A percentile compares a stretch with the other conserved stretches of the same genome.
Evolutionary conservation across 2,888 invertebrate genomes (phyloP).

Genomic region (Trissolcus japonicus): DNA sequence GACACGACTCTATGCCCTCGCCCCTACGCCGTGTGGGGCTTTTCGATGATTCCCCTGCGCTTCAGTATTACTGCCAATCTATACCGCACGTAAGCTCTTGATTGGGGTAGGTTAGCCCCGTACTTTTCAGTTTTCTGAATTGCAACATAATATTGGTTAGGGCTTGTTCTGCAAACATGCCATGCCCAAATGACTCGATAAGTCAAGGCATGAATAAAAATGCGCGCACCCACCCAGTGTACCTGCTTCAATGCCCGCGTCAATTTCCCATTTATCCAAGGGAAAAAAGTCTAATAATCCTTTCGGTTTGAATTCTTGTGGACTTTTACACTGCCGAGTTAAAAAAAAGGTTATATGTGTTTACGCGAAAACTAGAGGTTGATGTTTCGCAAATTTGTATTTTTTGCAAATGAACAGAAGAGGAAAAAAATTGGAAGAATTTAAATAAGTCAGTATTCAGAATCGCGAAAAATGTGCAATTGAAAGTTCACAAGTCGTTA

Average conservation of each 20-base stretch:
- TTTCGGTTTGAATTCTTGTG: too few relatives aligned
- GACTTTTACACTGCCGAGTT: too few relatives aligned
- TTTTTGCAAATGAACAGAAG: too few relatives aligned
- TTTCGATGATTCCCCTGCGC: constrained; percentile 65
- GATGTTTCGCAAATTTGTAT: too few relatives aligned
- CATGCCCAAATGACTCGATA: constrained; percentile 43
- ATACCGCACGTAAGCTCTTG: constrained; percentile 66
- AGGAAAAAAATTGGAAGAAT: too few relatives aligned
- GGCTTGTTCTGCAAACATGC: constrained; percentile 44
- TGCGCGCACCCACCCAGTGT: constrained; percentile 1
- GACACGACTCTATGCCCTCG: constrained; percentile 61
- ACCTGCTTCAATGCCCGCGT: constrained; percentile 14
- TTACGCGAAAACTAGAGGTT: too few relatives aligned
- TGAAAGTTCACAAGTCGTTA: too few relatives aligned
- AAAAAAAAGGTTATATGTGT: too few relatives aligned
- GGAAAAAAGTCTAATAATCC: constrained; percentile 3
- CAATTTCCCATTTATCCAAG: constrained; percentile 20
- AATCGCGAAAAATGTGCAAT: too few relatives aligned
- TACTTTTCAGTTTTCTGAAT: constrained; percentile 62
- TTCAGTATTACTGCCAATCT: constrained; percentile 52
- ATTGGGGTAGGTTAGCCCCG: constrained; percentile 72
- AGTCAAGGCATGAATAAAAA: constrained; percentile 42
- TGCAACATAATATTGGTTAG: constrained; percentile 56
- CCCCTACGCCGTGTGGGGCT: constrained; percentile 64
- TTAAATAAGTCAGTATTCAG: too few relatives aligned